Base-by-base conservation (phyloP, 2,888 invertebrate species). In the Catocala nupta region DNA sequence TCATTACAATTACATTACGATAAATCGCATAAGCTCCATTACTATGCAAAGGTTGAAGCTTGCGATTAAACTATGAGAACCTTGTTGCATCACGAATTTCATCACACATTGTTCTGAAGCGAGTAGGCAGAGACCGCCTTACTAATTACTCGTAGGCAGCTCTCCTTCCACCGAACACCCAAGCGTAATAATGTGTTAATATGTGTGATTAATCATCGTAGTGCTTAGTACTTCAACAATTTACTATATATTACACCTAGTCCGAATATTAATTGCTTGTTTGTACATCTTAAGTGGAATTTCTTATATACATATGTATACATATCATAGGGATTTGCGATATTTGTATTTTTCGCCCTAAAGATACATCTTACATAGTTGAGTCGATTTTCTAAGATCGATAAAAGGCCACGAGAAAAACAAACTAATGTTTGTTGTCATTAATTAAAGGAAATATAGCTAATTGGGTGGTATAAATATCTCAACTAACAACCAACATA, bases 81-180 rank as follows among this genome's bases (percentile, higher is more conserved):
- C 51, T 79, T 71, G 62, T 82, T 78, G 67, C 81, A 68, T 71
- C 74, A 82, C 53, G 53, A 68, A 63, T 77, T 81, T 77, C 75
- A 70, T 72, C 68, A 75, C 57, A 71, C 78, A 81, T 81, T 81
- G 81, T 82, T 81, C 70, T 59, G 55, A 60, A 64, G 55, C 36
- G 55, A 56, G 73, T 73, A 67, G 68, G 70, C 45, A 61, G 70
- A 54, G 33, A 55, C 44, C 36, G 34, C 16, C 56, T 55, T 63
- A 45, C 52, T 63, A 63, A 63, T 68, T 67, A 48, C 58, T 61
- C 39, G 43, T 63, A 57, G 47, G 60, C 57, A 55, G 49, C 39
- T 63, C 53, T 53, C 36, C 47, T 45, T 54, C 47, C 16, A 45
- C 10, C 47, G 7, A 52, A 63, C 42, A 63, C 47, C 6, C 47